phyloP scores from a whole-genome alignment of 2,888 invertebrate genomes.

The Dolomedes plantarius region DNA sequence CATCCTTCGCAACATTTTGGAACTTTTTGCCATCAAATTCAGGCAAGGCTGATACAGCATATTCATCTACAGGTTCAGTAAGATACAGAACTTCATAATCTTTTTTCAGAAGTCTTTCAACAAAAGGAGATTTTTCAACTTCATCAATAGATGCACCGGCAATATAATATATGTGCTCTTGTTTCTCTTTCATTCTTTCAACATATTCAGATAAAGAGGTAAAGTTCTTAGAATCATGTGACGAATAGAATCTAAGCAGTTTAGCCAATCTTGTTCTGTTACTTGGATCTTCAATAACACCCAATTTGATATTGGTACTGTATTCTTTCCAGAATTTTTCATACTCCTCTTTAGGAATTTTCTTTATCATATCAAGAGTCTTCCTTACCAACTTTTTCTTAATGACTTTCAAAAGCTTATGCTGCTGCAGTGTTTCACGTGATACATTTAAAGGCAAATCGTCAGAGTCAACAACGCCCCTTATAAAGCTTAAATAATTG shows the following conservation, averaged over 20 bases:
- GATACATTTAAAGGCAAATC: slow-evolving; percentile 98
- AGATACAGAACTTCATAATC: slow-evolving; percentile 97
- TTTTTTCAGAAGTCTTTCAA: slow-evolving; percentile 92
- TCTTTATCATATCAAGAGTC: slow-evolving; percentile 98
- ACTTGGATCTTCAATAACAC: slow-evolving; percentile 97
- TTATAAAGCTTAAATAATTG: slow-evolving; percentile 94
- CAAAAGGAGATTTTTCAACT: slow-evolving; percentile 94
- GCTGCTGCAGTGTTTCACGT: slow-evolving; percentile 98
- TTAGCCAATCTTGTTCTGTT: slow-evolving; percentile 97
- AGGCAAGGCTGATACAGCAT: slow-evolving; percentile 95
- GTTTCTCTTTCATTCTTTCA: slow-evolving; percentile 94
- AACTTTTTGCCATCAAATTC: slow-evolving; percentile 99
- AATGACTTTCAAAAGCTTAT: slow-evolving; percentile 98
- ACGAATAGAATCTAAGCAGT: slow-evolving; percentile 92
- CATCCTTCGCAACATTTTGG: slow-evolving; percentile 99
- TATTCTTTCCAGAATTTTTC: slow-evolving; percentile 99
- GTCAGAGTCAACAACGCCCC: slow-evolving; percentile 97
- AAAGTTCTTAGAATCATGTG: slow-evolving; percentile 80
- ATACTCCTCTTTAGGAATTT: slow-evolving; percentile 91
- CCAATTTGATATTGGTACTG: slow-evolving; percentile 95
- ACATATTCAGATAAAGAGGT: slow-evolving; percentile 93
- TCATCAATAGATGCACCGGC: slow-evolving; percentile 91
- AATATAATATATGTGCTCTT: slow-evolving; percentile 96
- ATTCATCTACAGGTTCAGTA: slow-evolving; percentile 98
- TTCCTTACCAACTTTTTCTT: slow-evolving; percentile 99